Evolutionary conservation across 2,113 vertebrate species (phyloP).

Genomic region (Calyptomena viridis): DNA sequence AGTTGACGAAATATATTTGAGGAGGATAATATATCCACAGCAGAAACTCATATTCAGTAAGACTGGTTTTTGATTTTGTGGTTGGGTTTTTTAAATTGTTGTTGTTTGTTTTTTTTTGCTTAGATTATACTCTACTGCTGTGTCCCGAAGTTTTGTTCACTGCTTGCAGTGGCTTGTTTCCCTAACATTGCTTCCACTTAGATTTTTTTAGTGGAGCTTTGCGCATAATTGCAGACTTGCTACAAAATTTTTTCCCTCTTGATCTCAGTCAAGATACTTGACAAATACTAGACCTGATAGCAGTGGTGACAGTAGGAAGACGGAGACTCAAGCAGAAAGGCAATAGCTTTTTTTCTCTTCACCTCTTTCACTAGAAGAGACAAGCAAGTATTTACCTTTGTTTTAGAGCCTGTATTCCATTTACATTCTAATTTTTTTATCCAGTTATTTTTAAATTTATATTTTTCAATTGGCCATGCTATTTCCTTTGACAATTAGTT

Average conservation of each 20-base stretch:
- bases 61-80: background rate
- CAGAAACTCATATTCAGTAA: background rate
- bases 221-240: background rate
- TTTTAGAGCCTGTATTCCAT: background rate
- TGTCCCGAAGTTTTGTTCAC: background rate
- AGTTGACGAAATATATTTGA: background rate
- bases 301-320: background rate
- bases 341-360: background rate
- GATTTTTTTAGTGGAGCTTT: background rate
- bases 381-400: background rate
- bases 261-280: background rate
- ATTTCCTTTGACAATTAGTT: background rate
- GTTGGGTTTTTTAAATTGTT: background rate
- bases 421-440: background rate
- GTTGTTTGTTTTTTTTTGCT: background rate
- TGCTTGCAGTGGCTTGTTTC: background rate
- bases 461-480: background rate
- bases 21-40: background rate
- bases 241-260: background rate
- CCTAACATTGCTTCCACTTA: background rate
- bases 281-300: background rate
- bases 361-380: background rate
- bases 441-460: background rate
- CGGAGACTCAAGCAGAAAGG: background rate
- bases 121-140: background rate